Conservation (phyloP, 1,140 invertebrate species). For the Antheraea pernyi region DNA sequence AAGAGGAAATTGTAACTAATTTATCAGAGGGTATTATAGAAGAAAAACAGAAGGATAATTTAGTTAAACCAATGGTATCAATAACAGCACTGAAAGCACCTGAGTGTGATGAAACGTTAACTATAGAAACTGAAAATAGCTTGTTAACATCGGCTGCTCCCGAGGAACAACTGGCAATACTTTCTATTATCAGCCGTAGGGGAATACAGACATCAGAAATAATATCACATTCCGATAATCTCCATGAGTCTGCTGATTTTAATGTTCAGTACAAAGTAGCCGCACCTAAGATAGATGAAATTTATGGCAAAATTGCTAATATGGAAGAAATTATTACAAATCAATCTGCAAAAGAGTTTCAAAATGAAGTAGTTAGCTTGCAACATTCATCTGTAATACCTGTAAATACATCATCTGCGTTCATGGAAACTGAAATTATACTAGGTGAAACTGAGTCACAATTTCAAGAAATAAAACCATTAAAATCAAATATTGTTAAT, state of each 20-base stretch:
- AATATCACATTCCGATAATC: conserved; percentile 53
- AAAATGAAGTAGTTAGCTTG: conserved; percentile 21
- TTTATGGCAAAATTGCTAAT: conserved; percentile 59
- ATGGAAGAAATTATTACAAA: conserved; percentile 49
- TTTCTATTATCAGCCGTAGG: conserved; percentile 39
- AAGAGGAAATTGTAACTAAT: conserved; percentile 56
- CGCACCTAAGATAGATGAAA: conserved; percentile 49
- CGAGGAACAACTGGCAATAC: conserved; percentile 46
- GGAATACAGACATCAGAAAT: conserved; percentile 55
- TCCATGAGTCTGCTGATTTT: conserved; percentile 32
- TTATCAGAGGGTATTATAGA: conserved; percentile 38
- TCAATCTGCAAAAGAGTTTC: conserved; percentile 41
- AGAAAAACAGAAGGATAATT: conserved; percentile 18
- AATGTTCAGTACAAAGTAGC: conserved; percentile 42
- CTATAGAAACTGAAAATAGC: conserved; percentile 49
- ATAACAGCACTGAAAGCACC: conserved; percentile 45
- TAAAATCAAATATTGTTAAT: conserved; percentile 24
- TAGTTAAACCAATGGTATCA: conserved; percentile 36
- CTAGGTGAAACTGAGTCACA: conserved; percentile 51
- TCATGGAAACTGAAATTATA: conserved; percentile 58
- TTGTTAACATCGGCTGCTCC: conserved; percentile 33
- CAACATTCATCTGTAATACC: conserved; percentile 40
- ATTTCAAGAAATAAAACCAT: conserved; percentile 27
- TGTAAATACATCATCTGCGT: conserved; percentile 29
- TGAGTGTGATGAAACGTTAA: conserved; percentile 46